Evolutionary conservation across 2,797 vertebrate species (phyloP).

Genomic region (Enteromius thamalakanensis): DNA sequence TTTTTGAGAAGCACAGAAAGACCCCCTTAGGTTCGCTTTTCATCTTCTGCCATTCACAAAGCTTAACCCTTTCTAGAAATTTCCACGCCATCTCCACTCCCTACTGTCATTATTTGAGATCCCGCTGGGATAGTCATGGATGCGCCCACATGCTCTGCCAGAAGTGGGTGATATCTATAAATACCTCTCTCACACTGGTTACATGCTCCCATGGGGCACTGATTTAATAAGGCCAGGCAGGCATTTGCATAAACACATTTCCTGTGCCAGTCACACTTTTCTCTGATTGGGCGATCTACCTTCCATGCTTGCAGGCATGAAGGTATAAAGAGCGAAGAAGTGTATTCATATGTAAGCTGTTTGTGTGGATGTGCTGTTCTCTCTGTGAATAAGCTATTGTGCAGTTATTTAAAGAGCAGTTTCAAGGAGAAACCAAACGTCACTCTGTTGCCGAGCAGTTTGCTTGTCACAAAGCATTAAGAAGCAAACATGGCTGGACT

Average conservation of each 20-base stretch:
- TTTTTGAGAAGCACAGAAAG: constrained; percentile 17
- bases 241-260: constrained; percentile 54
- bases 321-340: constrained; percentile 22
- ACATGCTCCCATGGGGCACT: constrained; percentile 21
- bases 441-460: constrained; percentile 38
- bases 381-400: constrained; percentile 32
- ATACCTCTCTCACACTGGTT: constrained; percentile 52
- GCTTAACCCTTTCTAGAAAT: constrained; percentile 49
- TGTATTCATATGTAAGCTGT: constrained; percentile 26
- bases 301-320: constrained; percentile 7
- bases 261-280: constrained; percentile 28
- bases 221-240: constrained; percentile 55
- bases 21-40: constrained; percentile 19
- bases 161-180: constrained; percentile 60
- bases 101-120: constrained; percentile 39
- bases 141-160: constrained; percentile 41
- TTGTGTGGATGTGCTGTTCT: constrained; percentile 20
- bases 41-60: constrained; percentile 21
- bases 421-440: constrained; percentile 48
- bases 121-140: constrained; percentile 33
- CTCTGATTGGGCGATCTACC: constrained; percentile 46
- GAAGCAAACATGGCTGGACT: constrained; percentile 48
- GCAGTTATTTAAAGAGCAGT: constrained; percentile 48
- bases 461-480: constrained; percentile 60
- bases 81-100: constrained; percentile 28